Conservation (phyloP, 2,888 invertebrate genomes). For the Exocentrus adspersus region DNA sequence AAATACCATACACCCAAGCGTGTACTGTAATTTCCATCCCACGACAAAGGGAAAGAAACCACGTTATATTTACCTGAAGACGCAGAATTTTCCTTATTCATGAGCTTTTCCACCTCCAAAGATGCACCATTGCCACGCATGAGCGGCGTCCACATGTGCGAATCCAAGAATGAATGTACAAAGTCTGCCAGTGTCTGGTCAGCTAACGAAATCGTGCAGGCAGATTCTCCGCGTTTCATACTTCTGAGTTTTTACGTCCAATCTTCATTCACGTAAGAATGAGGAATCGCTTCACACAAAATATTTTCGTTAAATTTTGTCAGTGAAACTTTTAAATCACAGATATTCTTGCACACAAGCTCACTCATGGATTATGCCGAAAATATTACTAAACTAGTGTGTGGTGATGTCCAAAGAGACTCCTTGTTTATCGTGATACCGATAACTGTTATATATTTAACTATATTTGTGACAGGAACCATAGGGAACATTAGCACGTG, state of each 20-base stretch:
- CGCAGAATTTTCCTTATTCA: neutral
- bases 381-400: neutral
- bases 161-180: neutral
- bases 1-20: neutral
- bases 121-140: neutral
- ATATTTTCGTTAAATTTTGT: neutral
- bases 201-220: neutral
- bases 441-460: conserved; percentile 77
- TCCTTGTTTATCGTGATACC: conserved; percentile 68
- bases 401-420: conserved; percentile 46
- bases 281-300: neutral
- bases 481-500: conserved; percentile 87
- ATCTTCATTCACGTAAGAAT: neutral
- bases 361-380: neutral
- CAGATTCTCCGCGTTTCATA: neutral
- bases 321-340: neutral
- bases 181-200: neutral
- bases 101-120: neutral
- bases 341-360: neutral
- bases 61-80: no score
- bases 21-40: no score
- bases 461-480: conserved; percentile 83
- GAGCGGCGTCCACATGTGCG: neutral
- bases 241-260: neutral
- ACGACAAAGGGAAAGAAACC: no score